Evolutionary conservation across 2,888 invertebrate species (phyloP).

Genomic region (Pasiphila rectangulata): DNA sequence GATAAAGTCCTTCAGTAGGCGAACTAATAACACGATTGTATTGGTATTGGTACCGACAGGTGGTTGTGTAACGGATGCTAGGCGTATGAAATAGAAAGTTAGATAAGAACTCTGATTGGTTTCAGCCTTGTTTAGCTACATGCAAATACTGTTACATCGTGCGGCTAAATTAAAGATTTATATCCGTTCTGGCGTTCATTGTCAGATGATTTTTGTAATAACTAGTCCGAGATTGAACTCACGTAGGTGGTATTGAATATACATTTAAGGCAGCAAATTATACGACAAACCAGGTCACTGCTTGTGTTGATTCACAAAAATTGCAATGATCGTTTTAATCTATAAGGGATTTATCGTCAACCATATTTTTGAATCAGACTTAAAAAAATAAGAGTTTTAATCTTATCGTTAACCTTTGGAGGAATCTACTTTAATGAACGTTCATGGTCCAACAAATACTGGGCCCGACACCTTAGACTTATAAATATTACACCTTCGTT

Average conservation of each 20-base stretch:
- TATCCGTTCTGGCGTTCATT: conserved; percentile 37
- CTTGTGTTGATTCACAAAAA: conserved; percentile 16
- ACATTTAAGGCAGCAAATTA: conserved; percentile 23
- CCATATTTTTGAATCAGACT: too few relatives aligned
- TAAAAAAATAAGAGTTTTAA: too few relatives aligned
- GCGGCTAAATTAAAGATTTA: conserved; percentile 36
- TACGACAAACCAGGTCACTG: conserved; percentile 11
- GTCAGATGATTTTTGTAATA: conserved; percentile 33
- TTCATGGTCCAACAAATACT: too few relatives aligned
- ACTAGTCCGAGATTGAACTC: conserved; percentile 20
- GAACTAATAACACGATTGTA: conserved; percentile 24
- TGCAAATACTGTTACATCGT: conserved; percentile 49
- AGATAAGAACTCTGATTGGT: conserved; percentile 50
- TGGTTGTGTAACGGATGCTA: conserved; percentile 45
- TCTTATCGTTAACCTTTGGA: too few relatives aligned
- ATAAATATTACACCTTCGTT: not conserved
- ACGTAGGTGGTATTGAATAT: conserved; percentile 24
- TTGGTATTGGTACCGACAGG: conserved; percentile 30
- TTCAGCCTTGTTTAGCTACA: conserved; percentile 48
- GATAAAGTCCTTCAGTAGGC: conserved; percentile 21
- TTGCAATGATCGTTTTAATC: conserved; percentile 6
- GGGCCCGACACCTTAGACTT: too few relatives aligned
- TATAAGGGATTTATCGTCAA: not conserved
- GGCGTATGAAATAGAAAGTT: conserved; percentile 53
- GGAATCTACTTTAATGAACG: too few relatives aligned